Evolutionary conservation across 2,797 vertebrate species (phyloP), one percentile per base, ranked within the genome.

Genomic region (Sylvilagus floridanus): DNA sequence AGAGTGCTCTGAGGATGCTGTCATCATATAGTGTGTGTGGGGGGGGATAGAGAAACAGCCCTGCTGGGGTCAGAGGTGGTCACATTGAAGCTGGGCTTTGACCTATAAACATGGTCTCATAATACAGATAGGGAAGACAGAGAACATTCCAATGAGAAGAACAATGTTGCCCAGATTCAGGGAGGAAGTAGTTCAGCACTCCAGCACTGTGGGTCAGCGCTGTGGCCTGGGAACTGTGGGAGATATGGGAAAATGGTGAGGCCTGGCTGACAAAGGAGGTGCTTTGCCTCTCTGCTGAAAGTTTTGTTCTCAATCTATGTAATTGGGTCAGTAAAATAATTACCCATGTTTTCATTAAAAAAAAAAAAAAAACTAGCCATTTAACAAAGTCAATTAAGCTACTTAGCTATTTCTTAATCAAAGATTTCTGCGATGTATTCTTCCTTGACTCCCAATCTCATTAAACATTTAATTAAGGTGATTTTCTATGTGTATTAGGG

Each of bases 401-500:
- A 63, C 72, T 88, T 83, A 71, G 30, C 71, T 69, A 32, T 78
- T 79, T 5, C 30, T 66, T 88, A 72, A 73, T 73, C 35, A 92
- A 68, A 91, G 47, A 35, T 30, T 78, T 12, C 24, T 84, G 32
- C n/a, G 47, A 87, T 28, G n/a, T 28, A 62, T 32, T 91, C 32
- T 68, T 82, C 28, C 21, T 63, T 52, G 8, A 66, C 54, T 79
- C 84, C 78, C 26, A 22, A 65, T 35, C 42, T 88, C 66, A 42
- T 42, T 82, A 68, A 83, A 69, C 13, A 17, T 88, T 83, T 72
- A 54, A 54, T 32, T 54, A 66, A 84, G 50, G 14, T 75, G 75
- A 26, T 73, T 89, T 88, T 75, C 63, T 84, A 22, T 88, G 60
- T 60, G n/a, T 72, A 73, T 37, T 85, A 68, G 68, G 69, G 30